Percentiles rank a stretch among this genome's conserved stretches.
phyloP scores from a whole-genome alignment of 2,113 vertebrate genomes.

The Catharus fuscescens region DNA sequence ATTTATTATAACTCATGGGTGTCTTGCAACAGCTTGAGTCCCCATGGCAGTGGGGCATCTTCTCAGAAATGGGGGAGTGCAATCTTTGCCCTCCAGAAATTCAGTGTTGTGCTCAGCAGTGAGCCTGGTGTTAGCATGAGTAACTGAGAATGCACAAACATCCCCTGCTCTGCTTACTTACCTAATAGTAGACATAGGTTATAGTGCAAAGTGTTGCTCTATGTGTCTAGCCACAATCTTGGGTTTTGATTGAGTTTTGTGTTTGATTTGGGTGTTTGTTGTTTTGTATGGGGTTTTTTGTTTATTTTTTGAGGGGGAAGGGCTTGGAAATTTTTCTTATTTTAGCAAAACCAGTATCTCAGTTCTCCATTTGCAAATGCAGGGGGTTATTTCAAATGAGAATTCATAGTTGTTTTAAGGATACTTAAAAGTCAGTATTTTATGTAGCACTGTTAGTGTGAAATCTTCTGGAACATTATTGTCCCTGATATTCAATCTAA shows the following conservation, averaged over 20 bases:
- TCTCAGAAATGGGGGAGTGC: not conserved
- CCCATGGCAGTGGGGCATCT: not conserved
- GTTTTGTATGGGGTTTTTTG: not conserved
- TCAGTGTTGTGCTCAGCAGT: not conserved
- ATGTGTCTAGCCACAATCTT: not conserved
- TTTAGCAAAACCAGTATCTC: not conserved
- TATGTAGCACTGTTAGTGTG: not conserved
- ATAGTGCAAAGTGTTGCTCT: not conserved
- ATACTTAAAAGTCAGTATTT: not conserved
- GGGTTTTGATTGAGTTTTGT: not conserved
- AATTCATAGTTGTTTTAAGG: not conserved
- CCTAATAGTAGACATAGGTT: not conserved
- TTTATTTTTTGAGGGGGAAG: rapidly evolving
- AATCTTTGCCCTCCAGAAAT: not conserved
- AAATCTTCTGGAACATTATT: not conserved
- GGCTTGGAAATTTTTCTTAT: not conserved
- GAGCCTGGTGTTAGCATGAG: not conserved
- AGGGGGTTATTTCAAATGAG: not conserved
- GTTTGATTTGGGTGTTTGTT: not conserved
- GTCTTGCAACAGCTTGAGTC: not conserved
- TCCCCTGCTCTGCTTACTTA: not conserved
- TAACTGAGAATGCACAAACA: not conserved
- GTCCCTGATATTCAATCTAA: not conserved
- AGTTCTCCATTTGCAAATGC: not conserved
- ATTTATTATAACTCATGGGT: not conserved